A percentile compares a stretch with the other conserved stretches of the same genome.
These are phyloP conservation scores for Endotricha flammealis DNA, from an alignment of 2,888 invertebrate species.

Conservation along the genomic window DNA sequence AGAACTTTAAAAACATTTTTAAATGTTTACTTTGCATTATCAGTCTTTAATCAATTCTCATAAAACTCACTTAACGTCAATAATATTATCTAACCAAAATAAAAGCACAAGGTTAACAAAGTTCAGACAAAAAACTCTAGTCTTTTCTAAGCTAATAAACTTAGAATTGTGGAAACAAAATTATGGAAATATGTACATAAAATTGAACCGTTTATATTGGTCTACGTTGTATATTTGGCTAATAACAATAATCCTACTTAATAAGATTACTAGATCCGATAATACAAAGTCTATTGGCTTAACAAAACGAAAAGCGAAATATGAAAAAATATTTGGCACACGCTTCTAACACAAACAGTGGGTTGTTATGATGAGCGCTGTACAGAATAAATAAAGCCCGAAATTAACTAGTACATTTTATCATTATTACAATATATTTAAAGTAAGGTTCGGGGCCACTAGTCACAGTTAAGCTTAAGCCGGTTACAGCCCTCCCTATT, in stretches of 20 bases:
- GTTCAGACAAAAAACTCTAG: no score
- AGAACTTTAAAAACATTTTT: no score
- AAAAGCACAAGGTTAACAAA: no score
- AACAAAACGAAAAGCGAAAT: constrained; percentile 50
- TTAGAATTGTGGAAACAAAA: no score
- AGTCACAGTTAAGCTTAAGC: constrained; percentile 77
- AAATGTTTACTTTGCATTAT: no score
- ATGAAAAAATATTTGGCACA: constrained; percentile 63
- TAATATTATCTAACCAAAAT: no score
- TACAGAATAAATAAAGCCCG: constrained; percentile 62
- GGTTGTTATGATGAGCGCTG: constrained; percentile 58
- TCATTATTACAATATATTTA: constrained; percentile 77
- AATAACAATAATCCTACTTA: not conserved
- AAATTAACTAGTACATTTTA: constrained; percentile 73
- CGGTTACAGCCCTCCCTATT: constrained; percentile 76
- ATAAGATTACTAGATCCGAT: constrained; percentile 51
- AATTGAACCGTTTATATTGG: no score
- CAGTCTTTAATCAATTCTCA: no score
- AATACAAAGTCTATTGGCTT: constrained; percentile 64
- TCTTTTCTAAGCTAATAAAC: no score
- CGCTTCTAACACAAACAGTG: constrained; percentile 42
- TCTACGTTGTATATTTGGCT: no score
- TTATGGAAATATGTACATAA: no score
- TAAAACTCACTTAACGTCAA: no score
- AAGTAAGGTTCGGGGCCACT: constrained; percentile 67